phyloP scores from a whole-genome alignment of 2,113 vertebrate genomes.

The Neolamprologus longior region DNA sequence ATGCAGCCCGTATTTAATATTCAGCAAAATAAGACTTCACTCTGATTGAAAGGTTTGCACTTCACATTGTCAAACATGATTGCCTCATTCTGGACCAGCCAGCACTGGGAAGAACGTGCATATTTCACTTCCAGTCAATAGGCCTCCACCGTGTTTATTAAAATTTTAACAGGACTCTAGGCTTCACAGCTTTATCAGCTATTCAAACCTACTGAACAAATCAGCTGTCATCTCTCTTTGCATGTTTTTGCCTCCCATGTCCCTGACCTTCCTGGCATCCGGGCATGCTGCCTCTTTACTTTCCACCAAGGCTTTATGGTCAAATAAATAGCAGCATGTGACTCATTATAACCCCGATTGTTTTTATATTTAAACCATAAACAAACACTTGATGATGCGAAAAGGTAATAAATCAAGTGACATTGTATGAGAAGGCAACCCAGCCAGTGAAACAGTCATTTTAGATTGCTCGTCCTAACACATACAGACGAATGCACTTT shows the following conservation, averaged over 20 bases:
- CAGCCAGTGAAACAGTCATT: constrained; percentile 55
- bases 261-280: constrained; percentile 69
- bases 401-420: constrained; percentile 68
- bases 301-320: constrained; percentile 67
- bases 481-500: not conserved
- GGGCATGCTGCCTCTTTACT: constrained; percentile 56
- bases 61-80: constrained; percentile 75
- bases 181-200: constrained; percentile 75
- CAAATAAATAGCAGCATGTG: constrained; percentile 70
- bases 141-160: constrained; percentile 79
- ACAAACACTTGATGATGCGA: constrained; percentile 74
- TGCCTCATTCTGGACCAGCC: constrained; percentile 65
- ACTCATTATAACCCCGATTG: constrained; percentile 70
- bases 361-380: constrained; percentile 75
- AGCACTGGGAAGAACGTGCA: constrained; percentile 63
- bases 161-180: constrained; percentile 75
- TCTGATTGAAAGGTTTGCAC: constrained; percentile 73
- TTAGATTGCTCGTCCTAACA: constrained; percentile 31
- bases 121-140: constrained; percentile 79
- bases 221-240: constrained; percentile 58
- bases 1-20: constrained; percentile 69
- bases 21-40: constrained; percentile 65
- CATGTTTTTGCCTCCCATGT: constrained; percentile 48
- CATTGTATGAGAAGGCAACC: constrained; percentile 38
- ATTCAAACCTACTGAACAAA: constrained; percentile 73